phyloP scores from a whole-genome alignment of 2,888 invertebrate species.

The Pycnomerus fuliginosus region DNA sequence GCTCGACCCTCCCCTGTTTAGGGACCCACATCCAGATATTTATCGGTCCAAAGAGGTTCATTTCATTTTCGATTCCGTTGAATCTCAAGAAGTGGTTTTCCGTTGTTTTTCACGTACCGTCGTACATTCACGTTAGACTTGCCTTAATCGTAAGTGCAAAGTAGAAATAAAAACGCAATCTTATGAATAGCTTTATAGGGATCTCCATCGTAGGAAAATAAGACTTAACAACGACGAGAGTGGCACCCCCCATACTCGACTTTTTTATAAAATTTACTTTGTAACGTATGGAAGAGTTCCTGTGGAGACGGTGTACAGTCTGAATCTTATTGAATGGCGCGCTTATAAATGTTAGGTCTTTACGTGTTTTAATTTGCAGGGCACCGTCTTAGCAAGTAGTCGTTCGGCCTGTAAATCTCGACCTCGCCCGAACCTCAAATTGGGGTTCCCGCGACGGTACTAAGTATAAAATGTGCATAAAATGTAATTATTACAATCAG shows the following conservation, averaged over 20 bases:
- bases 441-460: constrained; percentile 4
- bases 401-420: constrained; percentile 45
- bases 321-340: no score
- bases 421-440: no score
- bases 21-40: no score
- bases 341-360: constrained; percentile 19
- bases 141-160: no score
- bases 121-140: no score
- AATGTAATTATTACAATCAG: constrained; percentile 19
- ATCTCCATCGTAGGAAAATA: constrained; percentile 6
- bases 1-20: no score
- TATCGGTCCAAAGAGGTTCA: no score
- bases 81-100: no score
- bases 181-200: constrained; percentile 29
- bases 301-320: constrained; percentile 13
- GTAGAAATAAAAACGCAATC: constrained; percentile 18
- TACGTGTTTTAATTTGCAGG: constrained; percentile 22
- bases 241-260: constrained; percentile 14
- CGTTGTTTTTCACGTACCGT: no score
- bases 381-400: constrained; percentile 48
- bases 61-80: no score
- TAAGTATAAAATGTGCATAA: constrained; percentile 11
- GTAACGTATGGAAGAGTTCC: constrained; percentile 11
- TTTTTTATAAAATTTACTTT: constrained; percentile 3
- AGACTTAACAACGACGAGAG: constrained; percentile 5